Percentiles rank a stretch among this genome's conserved stretches.
Conservation (phyloP, 2,797 vertebrate genomes). For the Gadopsis bispinosus region DNA sequence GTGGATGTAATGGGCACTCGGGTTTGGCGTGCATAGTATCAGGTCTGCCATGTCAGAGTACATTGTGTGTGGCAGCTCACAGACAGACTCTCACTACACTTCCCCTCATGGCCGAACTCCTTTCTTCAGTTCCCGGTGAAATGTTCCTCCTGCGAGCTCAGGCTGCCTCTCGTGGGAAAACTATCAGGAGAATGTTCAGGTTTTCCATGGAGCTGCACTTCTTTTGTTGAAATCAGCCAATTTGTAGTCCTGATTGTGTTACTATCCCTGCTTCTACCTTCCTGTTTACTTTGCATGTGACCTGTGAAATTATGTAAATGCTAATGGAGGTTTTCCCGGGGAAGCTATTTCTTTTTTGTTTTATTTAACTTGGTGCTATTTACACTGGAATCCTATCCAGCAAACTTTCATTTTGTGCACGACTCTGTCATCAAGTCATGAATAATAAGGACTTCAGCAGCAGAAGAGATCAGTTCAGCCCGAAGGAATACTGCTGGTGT, state of each 20-base stretch:
- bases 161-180: conserved; percentile 51
- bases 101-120: conserved; percentile 64
- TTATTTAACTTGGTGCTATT: conserved; percentile 53
- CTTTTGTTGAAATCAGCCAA: conserved; percentile 53
- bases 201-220: conserved; percentile 47
- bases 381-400: conserved; percentile 56
- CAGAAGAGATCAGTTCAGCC: conserved; percentile 55
- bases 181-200: conserved; percentile 39
- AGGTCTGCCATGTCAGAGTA: conserved; percentile 57
- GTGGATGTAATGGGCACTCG: conserved; percentile 40
- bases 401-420: conserved; percentile 36
- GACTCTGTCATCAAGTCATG: conserved; percentile 53
- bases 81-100: conserved; percentile 61
- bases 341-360: conserved; percentile 39
- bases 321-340: conserved; percentile 44
- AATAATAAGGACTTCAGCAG: conserved; percentile 65
- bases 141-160: conserved; percentile 64
- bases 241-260: conserved; percentile 63
- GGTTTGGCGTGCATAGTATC: conserved; percentile 38
- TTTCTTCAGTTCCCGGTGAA: conserved; percentile 50
- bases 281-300: conserved; percentile 68
- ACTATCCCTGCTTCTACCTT: conserved; percentile 25
- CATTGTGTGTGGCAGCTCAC: conserved; percentile 74
- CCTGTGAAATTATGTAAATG: conserved; percentile 76
- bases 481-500: conserved; percentile 68